Base-by-base conservation (phyloP, 2,113 vertebrate genomes). In the Bos indicus region DNA sequence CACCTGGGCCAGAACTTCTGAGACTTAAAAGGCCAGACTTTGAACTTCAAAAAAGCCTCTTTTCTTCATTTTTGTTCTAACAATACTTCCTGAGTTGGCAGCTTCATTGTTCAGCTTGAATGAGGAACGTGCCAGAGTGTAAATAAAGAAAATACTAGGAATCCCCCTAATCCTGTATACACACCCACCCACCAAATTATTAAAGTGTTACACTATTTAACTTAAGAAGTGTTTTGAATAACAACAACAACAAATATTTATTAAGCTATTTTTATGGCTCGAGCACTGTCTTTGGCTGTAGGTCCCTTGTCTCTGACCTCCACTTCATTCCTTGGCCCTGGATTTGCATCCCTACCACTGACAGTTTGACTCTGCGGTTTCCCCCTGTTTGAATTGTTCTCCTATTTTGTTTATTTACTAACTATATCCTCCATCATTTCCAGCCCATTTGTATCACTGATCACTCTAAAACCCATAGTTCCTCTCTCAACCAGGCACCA, bases 1-100 rank as follows among this genome's bases (percentile, higher is more conserved):
- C 30, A 74, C 89, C 87, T 62, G 90, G 62, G 23, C 33, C 48
- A 26, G 80, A 93, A 64, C 84, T 92, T 93, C 95, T 96, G 43
- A 96, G 54, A 94, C 59, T 95, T 88, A 36, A 97, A 96, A 96
- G 80, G 64, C 64, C 74, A 90, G 95, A 30, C 46, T 96, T 85
- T 90, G 74, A 92, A 96, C 92, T 93, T 88, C 87, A 95, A 52
- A 94, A 43, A 96, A 90, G 48, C 60, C 64, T 12, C 57, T 92
- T 88, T 12, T 81, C 60, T 97, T 85, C 43, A 57, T 83, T 96
- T 92, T 95, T 95, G 77, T 91, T 90, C 57, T 90, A 25, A 87
- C n/a, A 91, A 26, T 14, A 2, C 40, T 95, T 95, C 81, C 90
- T 91, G 92, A 81, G 54, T 96, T 90, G 87, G 92, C 96, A 95